Conservation (phyloP, 2,113 vertebrate species). For the Glareola pratincola region DNA sequence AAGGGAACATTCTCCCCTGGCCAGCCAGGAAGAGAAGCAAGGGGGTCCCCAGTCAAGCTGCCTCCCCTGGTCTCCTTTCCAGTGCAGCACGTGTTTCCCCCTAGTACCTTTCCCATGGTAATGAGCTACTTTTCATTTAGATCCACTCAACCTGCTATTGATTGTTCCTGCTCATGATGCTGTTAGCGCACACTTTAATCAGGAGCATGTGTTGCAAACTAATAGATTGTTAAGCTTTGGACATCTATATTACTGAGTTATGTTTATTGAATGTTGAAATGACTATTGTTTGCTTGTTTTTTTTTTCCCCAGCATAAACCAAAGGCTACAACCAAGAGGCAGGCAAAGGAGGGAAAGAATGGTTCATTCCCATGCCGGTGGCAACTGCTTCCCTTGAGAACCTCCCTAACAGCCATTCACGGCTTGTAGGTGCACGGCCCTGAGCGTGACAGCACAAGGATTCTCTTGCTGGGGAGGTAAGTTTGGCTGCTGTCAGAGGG, state of each 20-base stretch:
- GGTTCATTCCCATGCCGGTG: neutral
- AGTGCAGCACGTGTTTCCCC: neutral
- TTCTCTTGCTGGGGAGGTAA: neutral
- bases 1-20: neutral
- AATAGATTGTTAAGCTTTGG: neutral
- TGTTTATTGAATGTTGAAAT: neutral
- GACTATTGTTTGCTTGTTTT: neutral
- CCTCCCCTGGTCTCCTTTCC: neutral
- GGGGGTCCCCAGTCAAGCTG: neutral
- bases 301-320: neutral
- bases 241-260: neutral
- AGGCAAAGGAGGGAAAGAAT: neutral
- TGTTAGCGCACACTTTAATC: neutral
- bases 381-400: neutral
- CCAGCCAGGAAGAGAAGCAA: neutral
- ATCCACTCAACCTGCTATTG: neutral
- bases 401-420: neutral
- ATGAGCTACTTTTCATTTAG: neutral
- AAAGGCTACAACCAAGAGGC: neutral
- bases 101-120: neutral
- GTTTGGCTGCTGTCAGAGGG: neutral
- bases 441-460: accelerated
- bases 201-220: neutral
- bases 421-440: too few species aligned
- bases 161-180: neutral